Percentiles rank a stretch among this genome's conserved stretches.
Conservation (phyloP, 30 jellyfish, hydroid and myxozoan species). For the Pseudorhiza aurosa region DNA sequence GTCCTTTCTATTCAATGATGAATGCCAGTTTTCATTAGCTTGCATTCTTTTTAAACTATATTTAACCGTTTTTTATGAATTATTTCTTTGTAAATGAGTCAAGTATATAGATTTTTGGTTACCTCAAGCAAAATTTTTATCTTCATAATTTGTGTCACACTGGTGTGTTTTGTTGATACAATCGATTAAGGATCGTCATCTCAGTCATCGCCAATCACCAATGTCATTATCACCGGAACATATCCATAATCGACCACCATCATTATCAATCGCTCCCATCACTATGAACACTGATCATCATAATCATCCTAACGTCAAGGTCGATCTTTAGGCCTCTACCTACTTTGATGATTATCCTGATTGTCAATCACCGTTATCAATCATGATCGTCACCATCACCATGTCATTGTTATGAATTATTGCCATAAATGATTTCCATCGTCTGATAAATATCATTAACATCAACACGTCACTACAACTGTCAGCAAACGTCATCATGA, state of each 20-base stretch:
- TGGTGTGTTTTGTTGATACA: no score
- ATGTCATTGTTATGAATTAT: no score
- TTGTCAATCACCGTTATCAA: no score
- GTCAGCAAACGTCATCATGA: no score
- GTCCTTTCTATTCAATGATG: background rate
- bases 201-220: background rate
- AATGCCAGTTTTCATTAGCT: background rate
- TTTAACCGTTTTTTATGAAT: slow-evolving; percentile 1
- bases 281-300: background rate
- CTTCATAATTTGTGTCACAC: no score
- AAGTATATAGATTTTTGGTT: slow-evolving; percentile 1
- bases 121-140: background rate
- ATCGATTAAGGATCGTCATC: background rate
- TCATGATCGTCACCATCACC: no score
- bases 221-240: background rate
- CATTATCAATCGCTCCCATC: background rate
- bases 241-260: background rate
- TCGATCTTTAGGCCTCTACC: no score
- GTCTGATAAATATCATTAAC: no score
- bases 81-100: slow-evolving; percentile 5
- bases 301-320: background rate
- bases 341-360: no score
- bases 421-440: no score
- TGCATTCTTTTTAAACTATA: slow-evolving; percentile 1
- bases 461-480: no score